phyloP scores from a whole-genome alignment of 2,113 vertebrate species.

The Azemiops feae region DNA sequence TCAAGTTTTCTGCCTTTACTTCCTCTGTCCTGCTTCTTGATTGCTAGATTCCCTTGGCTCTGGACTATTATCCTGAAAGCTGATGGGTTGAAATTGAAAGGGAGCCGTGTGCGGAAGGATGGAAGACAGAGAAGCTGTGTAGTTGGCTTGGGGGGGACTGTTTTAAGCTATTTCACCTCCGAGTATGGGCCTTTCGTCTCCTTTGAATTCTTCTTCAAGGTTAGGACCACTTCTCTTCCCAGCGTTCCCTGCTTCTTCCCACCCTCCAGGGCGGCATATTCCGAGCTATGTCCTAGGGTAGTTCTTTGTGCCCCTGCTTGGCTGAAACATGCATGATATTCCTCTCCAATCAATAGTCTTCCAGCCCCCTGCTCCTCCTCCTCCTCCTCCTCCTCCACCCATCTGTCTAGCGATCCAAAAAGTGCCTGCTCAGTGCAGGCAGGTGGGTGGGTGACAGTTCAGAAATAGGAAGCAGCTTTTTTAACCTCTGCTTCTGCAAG shows the following conservation, averaged over 20 bases:
- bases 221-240: neutral
- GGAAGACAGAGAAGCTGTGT: neutral
- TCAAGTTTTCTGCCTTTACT: neutral
- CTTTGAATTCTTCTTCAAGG: neutral
- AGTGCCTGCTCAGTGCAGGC: neutral
- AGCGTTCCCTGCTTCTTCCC: neutral
- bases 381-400: neutral
- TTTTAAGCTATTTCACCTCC: neutral
- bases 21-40: neutral
- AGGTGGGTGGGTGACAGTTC: neutral
- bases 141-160: no score
- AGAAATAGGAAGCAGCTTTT: slow-evolving; percentile 2
- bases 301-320: neutral
- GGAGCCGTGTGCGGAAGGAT: neutral
- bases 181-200: neutral
- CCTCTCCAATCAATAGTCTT: neutral
- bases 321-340: neutral
- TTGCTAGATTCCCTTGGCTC: neutral
- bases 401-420: neutral
- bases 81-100: neutral
- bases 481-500: neutral
- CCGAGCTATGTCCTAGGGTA: neutral
- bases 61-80: neutral
- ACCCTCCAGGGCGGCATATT: neutral
- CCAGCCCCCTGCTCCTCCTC: neutral